Conservation (phyloP, 2,888 invertebrate species). For the Orthosia gracilis region DNA sequence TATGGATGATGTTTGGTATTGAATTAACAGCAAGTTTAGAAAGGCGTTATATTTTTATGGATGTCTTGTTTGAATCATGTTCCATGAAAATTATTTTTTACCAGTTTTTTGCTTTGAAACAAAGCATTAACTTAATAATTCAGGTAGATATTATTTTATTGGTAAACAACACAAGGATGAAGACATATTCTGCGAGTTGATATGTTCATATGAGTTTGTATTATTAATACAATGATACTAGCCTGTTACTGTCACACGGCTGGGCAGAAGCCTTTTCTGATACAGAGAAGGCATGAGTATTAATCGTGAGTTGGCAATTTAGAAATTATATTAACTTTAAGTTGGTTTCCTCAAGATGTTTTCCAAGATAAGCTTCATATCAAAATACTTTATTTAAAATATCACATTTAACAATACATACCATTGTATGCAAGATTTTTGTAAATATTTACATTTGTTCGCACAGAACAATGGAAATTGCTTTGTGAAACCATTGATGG, state of each 20-base stretch:
- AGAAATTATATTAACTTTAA: no score
- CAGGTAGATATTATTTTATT: neutral
- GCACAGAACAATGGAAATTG: slow-evolving; percentile 59
- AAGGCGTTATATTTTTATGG: neutral
- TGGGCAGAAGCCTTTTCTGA: no score
- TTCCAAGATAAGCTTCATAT: neutral
- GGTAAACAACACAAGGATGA: neutral
- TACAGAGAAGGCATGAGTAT: no score
- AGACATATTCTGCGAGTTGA: neutral
- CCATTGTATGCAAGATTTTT: slow-evolving; percentile 48
- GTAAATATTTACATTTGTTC: slow-evolving; percentile 64
- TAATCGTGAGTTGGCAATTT: no score
- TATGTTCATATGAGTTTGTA: neutral
- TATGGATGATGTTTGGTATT: neutral
- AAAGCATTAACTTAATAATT: slow-evolving; percentile 2
- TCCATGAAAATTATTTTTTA: neutral
- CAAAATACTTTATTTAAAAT: neutral
- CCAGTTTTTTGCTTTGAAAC: neutral
- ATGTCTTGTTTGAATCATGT: neutral
- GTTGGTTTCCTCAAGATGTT: no score
- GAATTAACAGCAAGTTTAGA: neutral
- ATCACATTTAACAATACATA: slow-evolving; percentile 24
- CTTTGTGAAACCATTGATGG: slow-evolving; percentile 34
- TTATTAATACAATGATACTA: neutral
- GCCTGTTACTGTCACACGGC: no score